Evolutionary conservation across 2,113 vertebrate species (phyloP), one percentile per base, ranked within the genome.

Genomic region (Eurystomus gularis): DNA sequence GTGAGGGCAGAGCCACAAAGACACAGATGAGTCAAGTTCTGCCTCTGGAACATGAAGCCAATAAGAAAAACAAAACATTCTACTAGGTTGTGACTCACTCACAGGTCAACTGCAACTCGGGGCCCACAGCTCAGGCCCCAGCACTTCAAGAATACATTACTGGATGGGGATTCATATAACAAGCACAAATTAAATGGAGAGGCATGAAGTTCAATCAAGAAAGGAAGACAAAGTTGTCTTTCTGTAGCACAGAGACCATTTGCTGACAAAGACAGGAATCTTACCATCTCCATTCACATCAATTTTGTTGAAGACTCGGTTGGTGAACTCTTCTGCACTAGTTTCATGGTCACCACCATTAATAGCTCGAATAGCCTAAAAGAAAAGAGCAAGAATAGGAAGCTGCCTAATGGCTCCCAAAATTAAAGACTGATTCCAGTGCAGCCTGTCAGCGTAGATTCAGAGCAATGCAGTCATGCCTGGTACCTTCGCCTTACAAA

Each of bases 251-350:
- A 66, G 46, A 62, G 69, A 18, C 26, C 46, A 15, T 8, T 40
- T 51, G 52, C 28, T 49, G n/a, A 39, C 51, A 39, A 37, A 60
- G 51, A 39, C 49, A 52, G 51, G 19, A 44, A 39, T 86, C 98
- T 98, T 95, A 99, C 99, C 99, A 17, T 99, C 99, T 93, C 98
- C 98, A 1, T 99, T 99, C 42, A 99, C 96, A 75, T 99, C 99
- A 40, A 99, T 99, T 94, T 97, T 98, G 94, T 99, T 96, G 82
- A 99, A 99, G 83, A 99, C 99, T 4, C 97, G 76, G 97, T 99
- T 98, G n/a, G 99, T 99, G 93, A 99, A 99, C 33, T 99, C 99
- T 94, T 99, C 99, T 3, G 98, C 98, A 3, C 94, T 98, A 1
- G 77, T 58, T 25, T 99, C 98, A 60, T 98, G 98, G 17, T 94